These are phyloP conservation scores for Otocyon megalotis DNA, from an alignment of 2,113 vertebrate species.

Conservation along the genomic window DNA sequence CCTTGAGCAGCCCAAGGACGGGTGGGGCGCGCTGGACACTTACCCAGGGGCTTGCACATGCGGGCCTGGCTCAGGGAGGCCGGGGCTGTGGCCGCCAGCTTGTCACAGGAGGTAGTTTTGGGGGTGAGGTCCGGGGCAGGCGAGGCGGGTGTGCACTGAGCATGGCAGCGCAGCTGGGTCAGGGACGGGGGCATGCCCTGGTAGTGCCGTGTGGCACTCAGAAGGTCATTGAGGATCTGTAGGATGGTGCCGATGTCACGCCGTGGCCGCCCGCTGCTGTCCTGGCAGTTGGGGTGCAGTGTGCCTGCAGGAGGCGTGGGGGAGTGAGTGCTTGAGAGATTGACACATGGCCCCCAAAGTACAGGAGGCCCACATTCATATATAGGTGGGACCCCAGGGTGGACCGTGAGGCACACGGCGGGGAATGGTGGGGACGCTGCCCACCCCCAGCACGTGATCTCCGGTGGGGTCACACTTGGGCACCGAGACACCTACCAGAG, in stretches of 20 bases:
- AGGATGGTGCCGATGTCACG: slow-evolving; percentile 98
- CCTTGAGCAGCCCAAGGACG: background rate
- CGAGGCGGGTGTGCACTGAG: slow-evolving; percentile 92
- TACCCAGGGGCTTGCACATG: slow-evolving; percentile 95
- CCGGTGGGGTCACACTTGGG: background rate
- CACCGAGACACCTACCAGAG: slow-evolving; percentile 89
- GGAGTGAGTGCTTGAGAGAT: rapidly evolving
- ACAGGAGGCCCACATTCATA: rapidly evolving
- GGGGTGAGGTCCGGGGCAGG: slow-evolving; percentile 90
- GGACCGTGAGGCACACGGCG: too few species aligned
- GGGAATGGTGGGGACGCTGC: too few species aligned
- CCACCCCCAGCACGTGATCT: too few species aligned
- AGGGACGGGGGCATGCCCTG: slow-evolving; percentile 98
- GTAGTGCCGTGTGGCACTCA: slow-evolving; percentile 98
- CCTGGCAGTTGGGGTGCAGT: slow-evolving; percentile 99
- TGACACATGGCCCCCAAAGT: background rate
- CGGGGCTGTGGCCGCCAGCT: slow-evolving; percentile 86
- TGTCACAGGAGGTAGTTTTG: slow-evolving; percentile 94
- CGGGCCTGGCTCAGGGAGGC: slow-evolving; percentile 95
- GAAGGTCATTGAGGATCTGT: slow-evolving; percentile 98
- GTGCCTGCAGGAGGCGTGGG: slow-evolving; percentile 88
- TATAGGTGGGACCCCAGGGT: background rate
- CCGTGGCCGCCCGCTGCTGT: slow-evolving; percentile 96
- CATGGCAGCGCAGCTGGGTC: slow-evolving; percentile 97
- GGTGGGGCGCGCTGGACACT: slow-evolving; percentile 74